These are phyloP conservation scores for Silurus glanis DNA, from an alignment of 2,113 vertebrate genomes.

Conservation along the genomic window DNA sequence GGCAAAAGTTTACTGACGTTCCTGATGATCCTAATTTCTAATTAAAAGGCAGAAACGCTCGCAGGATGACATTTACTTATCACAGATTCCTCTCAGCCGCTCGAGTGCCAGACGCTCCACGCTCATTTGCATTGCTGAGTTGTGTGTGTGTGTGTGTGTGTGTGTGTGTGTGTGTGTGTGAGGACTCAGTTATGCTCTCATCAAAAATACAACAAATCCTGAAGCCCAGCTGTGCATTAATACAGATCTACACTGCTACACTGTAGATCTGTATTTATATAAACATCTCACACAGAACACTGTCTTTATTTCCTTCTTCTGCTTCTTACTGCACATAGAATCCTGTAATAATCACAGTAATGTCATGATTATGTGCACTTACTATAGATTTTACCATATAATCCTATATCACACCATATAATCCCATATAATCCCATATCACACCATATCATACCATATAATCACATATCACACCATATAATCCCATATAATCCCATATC, in stretches of 20 bases:
- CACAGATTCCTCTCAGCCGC: slow-evolving; percentile 38
- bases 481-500: too few relatives aligned
- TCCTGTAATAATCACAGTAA: too few relatives aligned
- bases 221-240: not conserved
- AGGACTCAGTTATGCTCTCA: slow-evolving; percentile 4
- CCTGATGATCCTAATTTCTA: slow-evolving; percentile 13
- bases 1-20: slow-evolving; percentile 20
- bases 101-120: slow-evolving; percentile 33
- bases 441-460: too few relatives aligned
- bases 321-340: too few relatives aligned
- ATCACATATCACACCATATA: too few relatives aligned
- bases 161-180: not conserved
- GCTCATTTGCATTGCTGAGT: slow-evolving; percentile 54
- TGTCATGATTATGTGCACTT: too few relatives aligned
- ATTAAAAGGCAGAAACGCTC: slow-evolving; percentile 45
- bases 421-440: too few relatives aligned
- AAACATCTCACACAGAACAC: too few relatives aligned
- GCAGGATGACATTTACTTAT: slow-evolving; percentile 52
- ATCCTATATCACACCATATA: too few relatives aligned
- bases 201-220: not conserved
- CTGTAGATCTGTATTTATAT: too few relatives aligned
- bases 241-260: not conserved
- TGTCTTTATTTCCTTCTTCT: too few relatives aligned
- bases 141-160: not conserved
- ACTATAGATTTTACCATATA: too few relatives aligned